Base-by-base conservation (phyloP, 2,888 invertebrate genomes). In the Caenorhabditis parvicauda region DNA sequence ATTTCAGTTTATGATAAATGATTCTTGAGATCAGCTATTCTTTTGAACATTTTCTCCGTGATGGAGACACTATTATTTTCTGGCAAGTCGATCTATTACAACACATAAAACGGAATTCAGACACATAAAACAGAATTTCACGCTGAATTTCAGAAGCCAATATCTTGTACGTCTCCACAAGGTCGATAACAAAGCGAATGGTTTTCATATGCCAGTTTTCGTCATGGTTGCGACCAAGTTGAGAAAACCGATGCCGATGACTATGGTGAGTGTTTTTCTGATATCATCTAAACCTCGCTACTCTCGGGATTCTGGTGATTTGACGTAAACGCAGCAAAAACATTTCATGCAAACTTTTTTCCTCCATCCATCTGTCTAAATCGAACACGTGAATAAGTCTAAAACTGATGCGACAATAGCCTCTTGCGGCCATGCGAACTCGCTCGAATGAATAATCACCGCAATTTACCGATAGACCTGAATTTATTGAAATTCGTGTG, bases 171-270 rank as follows among this genome's bases (percentile, higher is more conserved):
- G 74, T 19, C 63, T 74, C 6, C 74, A 76, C 27, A 60, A 66
- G 41, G 55, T 69, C n/a, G 65, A 66, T 28, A 64, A 62, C 27
- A 47, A 54, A 21, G 64, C 66, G 1, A 53, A 56, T 42, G 68
- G 72, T 42, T 71, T 73, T 48, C 59, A 54, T 24, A 78, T 84
- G 79, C 84, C 83, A 3, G 83, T 84, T 2, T 84, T 84, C 74
- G 81, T 82, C 22, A 73, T 83, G 27, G 79, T 84, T 19, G 77
- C 83, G 38, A 84, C 84, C 2, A 84, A 84, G 69, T 81, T 84
- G 61, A 82, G 80, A 62, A 77, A 77, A 52, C 70, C 64, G 7
- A 58, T 76, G 62, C 62, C 64, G 25, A 81, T 59, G 74, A 80
- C 47, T 75, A 74, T 62, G 62, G 72, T 70, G 19, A 12, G 59